These are phyloP conservation scores for Halictus ligatus DNA, from an alignment of 2,888 invertebrate species.

Conservation along the genomic window DNA sequence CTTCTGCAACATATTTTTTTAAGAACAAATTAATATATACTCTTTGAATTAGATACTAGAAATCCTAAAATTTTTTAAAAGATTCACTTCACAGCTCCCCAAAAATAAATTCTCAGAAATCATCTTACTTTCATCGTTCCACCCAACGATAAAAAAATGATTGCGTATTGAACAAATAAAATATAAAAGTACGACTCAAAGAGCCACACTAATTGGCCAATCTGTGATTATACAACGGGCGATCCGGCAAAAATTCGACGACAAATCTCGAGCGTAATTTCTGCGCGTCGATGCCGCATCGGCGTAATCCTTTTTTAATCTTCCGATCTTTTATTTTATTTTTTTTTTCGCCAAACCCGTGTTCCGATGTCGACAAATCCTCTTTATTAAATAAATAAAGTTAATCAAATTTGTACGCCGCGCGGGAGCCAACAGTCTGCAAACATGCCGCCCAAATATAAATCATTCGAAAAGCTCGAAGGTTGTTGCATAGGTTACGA, in stretches of 20 bases:
- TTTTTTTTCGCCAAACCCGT: not conserved
- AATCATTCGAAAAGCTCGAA: slow-evolving; percentile 3
- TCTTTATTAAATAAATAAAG: slow-evolving; percentile 36
- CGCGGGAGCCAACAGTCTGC: not conserved
- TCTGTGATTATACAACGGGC: slow-evolving; percentile 6
- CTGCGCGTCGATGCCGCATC: slow-evolving; percentile 14
- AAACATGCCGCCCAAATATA: not conserved
- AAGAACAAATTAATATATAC: not conserved
- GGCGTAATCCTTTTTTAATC: slow-evolving; percentile 15
- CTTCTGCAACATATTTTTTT: not conserved
- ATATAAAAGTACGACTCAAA: slow-evolving; percentile 4
- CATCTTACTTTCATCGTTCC: not conserved
- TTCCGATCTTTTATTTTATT: not conserved
- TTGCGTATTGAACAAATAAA: slow-evolving; percentile 6
- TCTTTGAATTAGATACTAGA: not conserved
- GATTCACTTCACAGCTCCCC: not conserved
- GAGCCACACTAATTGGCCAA: slow-evolving; percentile 28
- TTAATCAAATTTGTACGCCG: slow-evolving; percentile 26
- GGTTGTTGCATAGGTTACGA: slow-evolving; percentile 1
- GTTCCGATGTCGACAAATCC: not conserved
- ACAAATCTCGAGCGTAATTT: slow-evolving; percentile 11
- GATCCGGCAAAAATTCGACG: not conserved
- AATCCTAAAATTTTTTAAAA: not conserved
- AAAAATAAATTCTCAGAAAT: not conserved
- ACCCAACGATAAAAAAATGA: slow-evolving; percentile 25